A percentile compares a stretch with the other conserved stretches of the same genome.
Evolutionary conservation across 2,888 invertebrate genomes (phyloP).

Genomic region (Yponomeuta sedellus): DNA sequence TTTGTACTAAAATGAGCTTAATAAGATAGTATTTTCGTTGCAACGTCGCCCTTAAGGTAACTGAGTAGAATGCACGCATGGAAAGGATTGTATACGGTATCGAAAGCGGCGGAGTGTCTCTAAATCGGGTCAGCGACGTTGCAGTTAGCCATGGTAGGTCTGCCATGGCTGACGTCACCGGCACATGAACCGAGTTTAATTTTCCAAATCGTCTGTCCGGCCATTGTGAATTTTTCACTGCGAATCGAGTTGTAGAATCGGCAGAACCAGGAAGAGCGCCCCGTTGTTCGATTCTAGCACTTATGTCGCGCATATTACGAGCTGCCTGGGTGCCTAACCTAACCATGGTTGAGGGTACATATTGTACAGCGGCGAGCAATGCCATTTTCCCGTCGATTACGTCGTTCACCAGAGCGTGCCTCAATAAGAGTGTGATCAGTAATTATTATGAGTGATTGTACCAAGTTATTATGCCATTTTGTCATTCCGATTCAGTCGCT

Average conservation of each 20-base stretch:
- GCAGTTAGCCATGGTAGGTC: too few relatives aligned
- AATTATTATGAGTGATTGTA: constrained; percentile 27
- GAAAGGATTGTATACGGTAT: too few relatives aligned
- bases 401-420: constrained; percentile 40
- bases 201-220: not conserved
- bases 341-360: not conserved
- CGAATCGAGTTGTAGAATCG: not conserved
- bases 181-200: not conserved
- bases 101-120: too few relatives aligned
- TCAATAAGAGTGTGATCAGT: constrained; percentile 37
- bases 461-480: not conserved
- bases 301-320: not conserved
- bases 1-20: too few relatives aligned
- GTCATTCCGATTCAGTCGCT: not conserved
- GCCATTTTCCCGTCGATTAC: constrained; percentile 28
- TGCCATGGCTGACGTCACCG: not conserved
- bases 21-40: too few relatives aligned
- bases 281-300: not conserved
- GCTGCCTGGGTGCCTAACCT: not conserved
- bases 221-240: not conserved
- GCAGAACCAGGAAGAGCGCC: not conserved
- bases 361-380: not conserved
- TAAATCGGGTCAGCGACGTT: too few relatives aligned
- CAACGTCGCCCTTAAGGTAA: too few relatives aligned
- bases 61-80: too few relatives aligned